Conservation (phyloP, 2,113 vertebrate genomes). For the Lutjanus erythropterus region DNA sequence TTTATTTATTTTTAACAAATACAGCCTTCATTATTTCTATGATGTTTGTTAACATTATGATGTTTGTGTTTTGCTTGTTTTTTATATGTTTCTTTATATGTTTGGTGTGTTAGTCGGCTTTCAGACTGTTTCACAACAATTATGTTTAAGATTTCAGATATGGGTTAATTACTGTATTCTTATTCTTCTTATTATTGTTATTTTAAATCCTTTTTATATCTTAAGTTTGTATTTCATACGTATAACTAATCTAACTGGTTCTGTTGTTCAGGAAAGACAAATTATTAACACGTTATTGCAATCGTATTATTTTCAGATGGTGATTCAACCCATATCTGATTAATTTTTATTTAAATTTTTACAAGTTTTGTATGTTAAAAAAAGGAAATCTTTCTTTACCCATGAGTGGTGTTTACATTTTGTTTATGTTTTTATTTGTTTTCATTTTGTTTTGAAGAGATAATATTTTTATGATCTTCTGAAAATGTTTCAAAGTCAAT, state of each 20-base stretch:
- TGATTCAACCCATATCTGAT: slow-evolving; percentile 32
- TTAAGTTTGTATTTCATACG: not conserved
- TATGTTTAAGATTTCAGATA: slow-evolving; percentile 35
- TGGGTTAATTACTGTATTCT: slow-evolving; percentile 18
- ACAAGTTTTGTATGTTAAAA: slow-evolving; percentile 12
- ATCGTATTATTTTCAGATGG: not conserved
- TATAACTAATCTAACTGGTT: slow-evolving; percentile 1
- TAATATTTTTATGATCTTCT: not conserved
- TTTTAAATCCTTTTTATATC: not conserved
- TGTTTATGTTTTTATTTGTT: slow-evolving; percentile 25
- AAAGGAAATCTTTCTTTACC: not conserved
- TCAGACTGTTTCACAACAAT: slow-evolving; percentile 7
- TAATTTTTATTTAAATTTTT: not conserved
- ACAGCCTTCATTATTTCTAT: slow-evolving; percentile 35
- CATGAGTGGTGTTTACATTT: slow-evolving; percentile 39
- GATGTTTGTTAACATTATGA: slow-evolving; percentile 35
- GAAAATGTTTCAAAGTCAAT: not conserved
- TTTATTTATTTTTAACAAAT: not conserved
- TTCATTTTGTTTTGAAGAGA: slow-evolving; percentile 9
- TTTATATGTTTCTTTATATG: slow-evolving; percentile 27
- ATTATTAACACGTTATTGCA: not conserved
- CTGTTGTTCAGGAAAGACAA: not conserved
- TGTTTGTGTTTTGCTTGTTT: slow-evolving; percentile 33
- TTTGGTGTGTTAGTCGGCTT: slow-evolving; percentile 24
- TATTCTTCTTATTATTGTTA: not conserved